A percentile compares a stretch with the other conserved stretches of the same genome.
Conservation (phyloP, 2,113 vertebrate genomes). For the Octodon degus region DNA sequence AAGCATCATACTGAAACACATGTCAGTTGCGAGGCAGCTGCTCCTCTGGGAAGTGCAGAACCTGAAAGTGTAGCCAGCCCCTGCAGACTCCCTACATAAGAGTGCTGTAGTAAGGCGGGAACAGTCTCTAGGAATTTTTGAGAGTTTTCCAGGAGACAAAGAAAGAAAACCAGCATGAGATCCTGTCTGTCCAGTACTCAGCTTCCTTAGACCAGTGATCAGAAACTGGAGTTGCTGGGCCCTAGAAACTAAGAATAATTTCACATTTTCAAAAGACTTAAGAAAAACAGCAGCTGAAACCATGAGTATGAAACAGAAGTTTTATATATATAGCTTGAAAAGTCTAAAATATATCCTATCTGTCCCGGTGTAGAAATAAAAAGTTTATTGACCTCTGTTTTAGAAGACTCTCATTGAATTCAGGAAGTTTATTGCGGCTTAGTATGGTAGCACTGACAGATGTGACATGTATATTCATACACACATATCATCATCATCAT, state of each 20-base stretch:
- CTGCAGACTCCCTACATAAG: neutral
- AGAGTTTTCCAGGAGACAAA: neutral
- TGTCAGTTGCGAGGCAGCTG: neutral
- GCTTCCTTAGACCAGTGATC: constrained; percentile 3
- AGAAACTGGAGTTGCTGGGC: neutral
- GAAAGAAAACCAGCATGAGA: neutral
- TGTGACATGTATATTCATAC: neutral
- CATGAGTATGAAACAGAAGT: neutral
- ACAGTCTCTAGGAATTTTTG: neutral
- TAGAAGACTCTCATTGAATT: neutral
- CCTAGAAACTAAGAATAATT: neutral
- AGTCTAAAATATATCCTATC: neutral
- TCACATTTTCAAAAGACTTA: constrained; percentile 2
- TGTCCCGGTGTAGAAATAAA: neutral
- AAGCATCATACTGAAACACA: neutral
- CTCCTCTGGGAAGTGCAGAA: neutral
- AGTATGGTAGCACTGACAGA: neutral
- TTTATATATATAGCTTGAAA: neutral
- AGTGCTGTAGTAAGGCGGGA: neutral
- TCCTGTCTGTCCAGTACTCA: neutral
- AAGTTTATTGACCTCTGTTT: neutral
- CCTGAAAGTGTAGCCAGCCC: neutral
- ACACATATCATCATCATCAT: too few relatives aligned
- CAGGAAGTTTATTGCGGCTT: neutral
- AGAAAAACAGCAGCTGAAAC: neutral